phyloP scores from a whole-genome alignment of 2,797 vertebrate genomes.

The Onychomys torridus region DNA sequence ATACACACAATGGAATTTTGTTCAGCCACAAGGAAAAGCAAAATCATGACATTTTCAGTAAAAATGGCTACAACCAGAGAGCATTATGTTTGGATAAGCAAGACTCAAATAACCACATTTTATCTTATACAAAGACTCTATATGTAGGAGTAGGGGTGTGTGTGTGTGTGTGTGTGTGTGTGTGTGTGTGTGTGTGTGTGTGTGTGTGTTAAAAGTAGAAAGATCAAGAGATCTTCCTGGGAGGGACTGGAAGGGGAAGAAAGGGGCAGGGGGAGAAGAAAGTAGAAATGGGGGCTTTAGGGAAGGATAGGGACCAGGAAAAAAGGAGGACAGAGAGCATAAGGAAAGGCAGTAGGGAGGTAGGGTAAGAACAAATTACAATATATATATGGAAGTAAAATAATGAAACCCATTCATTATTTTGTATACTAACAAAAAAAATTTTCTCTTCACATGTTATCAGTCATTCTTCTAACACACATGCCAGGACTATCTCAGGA shows the following conservation, averaged over 20 bases:
- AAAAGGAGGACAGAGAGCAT: background rate
- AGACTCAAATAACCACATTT: background rate
- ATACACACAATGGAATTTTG: background rate
- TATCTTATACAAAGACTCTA: background rate
- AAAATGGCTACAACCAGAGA: background rate
- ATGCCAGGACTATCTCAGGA: background rate
- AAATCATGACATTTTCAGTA: background rate
- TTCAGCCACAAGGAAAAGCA: background rate
- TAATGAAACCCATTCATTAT: background rate
- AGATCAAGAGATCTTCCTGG: background rate
- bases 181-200: background rate
- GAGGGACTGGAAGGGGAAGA: background rate
- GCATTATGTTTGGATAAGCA: background rate
- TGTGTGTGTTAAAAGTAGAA: background rate
- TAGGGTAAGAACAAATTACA: background rate
- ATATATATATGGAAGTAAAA: background rate
- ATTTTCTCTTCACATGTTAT: slow-evolving; percentile 7
- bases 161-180: too few relatives aligned
- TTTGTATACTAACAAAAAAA: slow-evolving; percentile 4
- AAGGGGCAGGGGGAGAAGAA: background rate
- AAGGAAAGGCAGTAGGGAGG: background rate
- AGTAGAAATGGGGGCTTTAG: background rate
- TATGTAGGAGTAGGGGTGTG: background rate
- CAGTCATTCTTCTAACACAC: background rate
- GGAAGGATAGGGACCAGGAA: background rate